Evolutionary conservation across 2,113 vertebrate genomes (phyloP).

Genomic region (Phoenicopterus ruber): DNA sequence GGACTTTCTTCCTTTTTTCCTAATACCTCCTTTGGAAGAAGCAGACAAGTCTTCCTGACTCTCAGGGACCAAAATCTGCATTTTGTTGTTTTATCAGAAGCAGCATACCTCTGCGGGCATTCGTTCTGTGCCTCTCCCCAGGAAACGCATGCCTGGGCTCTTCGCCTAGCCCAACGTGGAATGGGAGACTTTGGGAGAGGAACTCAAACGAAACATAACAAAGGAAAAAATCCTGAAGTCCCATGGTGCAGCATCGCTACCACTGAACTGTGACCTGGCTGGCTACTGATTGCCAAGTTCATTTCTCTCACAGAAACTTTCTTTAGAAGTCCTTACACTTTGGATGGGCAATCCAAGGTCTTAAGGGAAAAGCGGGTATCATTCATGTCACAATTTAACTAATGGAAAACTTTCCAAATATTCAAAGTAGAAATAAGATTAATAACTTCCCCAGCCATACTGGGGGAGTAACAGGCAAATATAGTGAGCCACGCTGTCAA

Average conservation of each 20-base stretch:
- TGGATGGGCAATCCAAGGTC: not conserved
- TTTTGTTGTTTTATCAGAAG: not conserved
- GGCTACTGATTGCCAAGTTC: not conserved
- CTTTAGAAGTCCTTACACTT: not conserved
- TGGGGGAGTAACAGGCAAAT: not conserved
- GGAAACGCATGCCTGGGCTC: not conserved
- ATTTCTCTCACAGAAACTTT: not conserved
- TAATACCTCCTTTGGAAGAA: not conserved
- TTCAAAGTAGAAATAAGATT: not conserved
- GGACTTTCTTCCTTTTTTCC: not conserved
- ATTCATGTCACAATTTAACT: not conserved
- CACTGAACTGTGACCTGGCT: not conserved
- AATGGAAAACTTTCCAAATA: not conserved
- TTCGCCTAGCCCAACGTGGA: not conserved
- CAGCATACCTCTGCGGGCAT: not conserved
- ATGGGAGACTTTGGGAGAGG: not conserved
- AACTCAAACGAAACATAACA: not conserved
- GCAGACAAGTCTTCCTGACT: not conserved
- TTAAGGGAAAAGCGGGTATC: not conserved
- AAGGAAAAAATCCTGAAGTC: not conserved
- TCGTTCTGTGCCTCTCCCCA: not conserved
- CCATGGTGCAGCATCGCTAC: not conserved
- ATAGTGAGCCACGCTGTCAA: not conserved
- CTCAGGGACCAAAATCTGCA: not conserved
- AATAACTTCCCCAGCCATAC: not conserved